A percentile compares a stretch with the other conserved stretches of the same genome.
Evolutionary conservation across 2,113 vertebrate species (phyloP).

Genomic region (Ceyx cyanopectus): DNA sequence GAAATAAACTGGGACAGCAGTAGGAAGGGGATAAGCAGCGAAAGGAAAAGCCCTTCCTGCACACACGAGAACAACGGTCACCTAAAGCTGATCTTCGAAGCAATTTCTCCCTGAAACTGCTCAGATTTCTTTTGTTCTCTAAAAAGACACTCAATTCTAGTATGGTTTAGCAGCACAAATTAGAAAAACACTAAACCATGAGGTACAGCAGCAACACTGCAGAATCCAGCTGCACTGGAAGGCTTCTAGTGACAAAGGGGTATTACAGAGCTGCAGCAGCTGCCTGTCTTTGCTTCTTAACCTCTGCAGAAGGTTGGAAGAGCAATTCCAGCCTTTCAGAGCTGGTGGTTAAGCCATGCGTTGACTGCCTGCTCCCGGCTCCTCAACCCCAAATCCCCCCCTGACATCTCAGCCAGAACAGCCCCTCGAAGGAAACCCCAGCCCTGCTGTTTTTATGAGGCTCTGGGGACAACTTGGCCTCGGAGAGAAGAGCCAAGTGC

Average conservation of each 20-base stretch:
- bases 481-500: not conserved
- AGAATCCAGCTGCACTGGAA: not conserved
- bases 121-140: not conserved
- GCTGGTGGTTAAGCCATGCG: not conserved
- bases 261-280: not conserved
- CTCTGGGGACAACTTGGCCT: not conserved
- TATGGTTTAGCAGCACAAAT: not conserved
- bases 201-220: not conserved
- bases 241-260: not conserved
- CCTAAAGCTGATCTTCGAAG: not conserved
- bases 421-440: not conserved
- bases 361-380: not conserved
- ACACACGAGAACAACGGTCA: fast-evolving
- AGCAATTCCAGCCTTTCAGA: not conserved
- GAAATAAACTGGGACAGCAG: no score
- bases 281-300: not conserved
- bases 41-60: not conserved
- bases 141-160: not conserved
- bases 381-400: fast-evolving
- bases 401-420: fast-evolving
- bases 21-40: not conserved
- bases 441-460: fast-evolving
- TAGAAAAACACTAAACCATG: not conserved
- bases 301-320: not conserved
- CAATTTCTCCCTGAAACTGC: not conserved